Evolutionary conservation across 2,797 vertebrate genomes (phyloP).

Genomic region (Botia almorhae): DNA sequence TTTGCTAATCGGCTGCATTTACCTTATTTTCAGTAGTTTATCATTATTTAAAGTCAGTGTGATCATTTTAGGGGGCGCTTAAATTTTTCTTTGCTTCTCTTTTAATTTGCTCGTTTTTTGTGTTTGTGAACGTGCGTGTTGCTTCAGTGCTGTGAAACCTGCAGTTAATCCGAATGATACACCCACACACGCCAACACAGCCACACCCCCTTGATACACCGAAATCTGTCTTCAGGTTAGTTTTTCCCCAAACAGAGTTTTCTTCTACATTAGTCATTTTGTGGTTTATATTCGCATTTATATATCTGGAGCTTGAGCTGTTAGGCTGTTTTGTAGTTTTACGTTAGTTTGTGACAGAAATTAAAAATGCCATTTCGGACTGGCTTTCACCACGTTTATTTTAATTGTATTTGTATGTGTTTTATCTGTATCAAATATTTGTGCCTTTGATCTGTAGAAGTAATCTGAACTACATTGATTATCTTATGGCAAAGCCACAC

Average conservation of each 20-base stretch:
- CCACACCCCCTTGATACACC: conserved; percentile 77
- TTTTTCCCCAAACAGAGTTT: conserved; percentile 59
- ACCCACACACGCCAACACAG: conserved; percentile 68
- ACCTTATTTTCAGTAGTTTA: conserved; percentile 13
- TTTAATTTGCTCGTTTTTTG: conserved; percentile 51
- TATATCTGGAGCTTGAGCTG: background rate
- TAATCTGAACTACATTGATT: background rate
- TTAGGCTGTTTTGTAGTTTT: background rate
- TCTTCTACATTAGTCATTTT: background rate
- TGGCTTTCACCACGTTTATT: background rate
- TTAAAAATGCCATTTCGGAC: background rate
- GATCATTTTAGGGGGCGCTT: background rate
- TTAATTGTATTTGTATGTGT: background rate
- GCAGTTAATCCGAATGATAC: conserved; percentile 73
- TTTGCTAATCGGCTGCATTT: background rate
- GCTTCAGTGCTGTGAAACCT: conserved; percentile 71
- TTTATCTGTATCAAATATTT: background rate
- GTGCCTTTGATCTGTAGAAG: background rate
- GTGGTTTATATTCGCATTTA: background rate
- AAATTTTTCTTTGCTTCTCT: conserved; percentile 20
- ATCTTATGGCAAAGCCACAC: background rate
- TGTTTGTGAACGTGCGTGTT: conserved; percentile 71
- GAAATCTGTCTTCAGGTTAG: conserved; percentile 37
- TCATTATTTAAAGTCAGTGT: background rate
- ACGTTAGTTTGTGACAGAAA: background rate